Percentiles rank a stretch among this genome's conserved stretches.
Evolutionary conservation across 2,797 vertebrate genomes (phyloP).

Genomic region (Urosaurus nigricauda): DNA sequence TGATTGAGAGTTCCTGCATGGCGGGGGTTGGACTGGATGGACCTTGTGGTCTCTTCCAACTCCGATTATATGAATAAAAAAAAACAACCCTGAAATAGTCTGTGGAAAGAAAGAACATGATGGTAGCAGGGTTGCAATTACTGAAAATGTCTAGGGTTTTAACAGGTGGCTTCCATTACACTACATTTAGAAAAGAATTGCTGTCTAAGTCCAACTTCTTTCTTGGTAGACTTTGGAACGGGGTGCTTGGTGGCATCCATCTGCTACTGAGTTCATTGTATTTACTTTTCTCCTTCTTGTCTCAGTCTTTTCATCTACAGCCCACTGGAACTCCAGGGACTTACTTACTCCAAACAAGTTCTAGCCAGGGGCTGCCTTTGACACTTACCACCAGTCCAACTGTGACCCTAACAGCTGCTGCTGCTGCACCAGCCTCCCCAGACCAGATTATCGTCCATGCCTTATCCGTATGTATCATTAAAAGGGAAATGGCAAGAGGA

Average conservation of each 20-base stretch:
- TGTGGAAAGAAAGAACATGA: neutral
- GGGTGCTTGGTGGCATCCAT: accelerated
- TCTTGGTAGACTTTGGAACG: neutral
- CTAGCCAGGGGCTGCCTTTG: slow-evolving; percentile 92
- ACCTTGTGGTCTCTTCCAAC: too few relatives aligned
- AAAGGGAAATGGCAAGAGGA: too few relatives aligned
- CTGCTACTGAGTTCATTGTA: neutral
- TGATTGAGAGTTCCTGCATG: too few relatives aligned
- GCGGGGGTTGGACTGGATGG: too few relatives aligned
- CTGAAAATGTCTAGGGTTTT: neutral
- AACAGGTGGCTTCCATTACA: neutral
- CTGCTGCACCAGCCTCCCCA: slow-evolving; percentile 90
- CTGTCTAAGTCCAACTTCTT: neutral
- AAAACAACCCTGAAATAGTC: too few relatives aligned
- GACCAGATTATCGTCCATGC: slow-evolving; percentile 98
- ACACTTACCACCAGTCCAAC: slow-evolving; percentile 88
- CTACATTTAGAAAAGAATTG: neutral
- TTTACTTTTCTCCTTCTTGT: slow-evolving; percentile 38
- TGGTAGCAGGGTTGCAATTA: too few relatives aligned
- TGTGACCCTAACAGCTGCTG: slow-evolving; percentile 88
- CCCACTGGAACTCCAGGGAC: slow-evolving; percentile 95
- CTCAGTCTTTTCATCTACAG: slow-evolving; percentile 96
- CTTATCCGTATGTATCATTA: slow-evolving; percentile 85
- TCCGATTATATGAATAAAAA: too few relatives aligned
- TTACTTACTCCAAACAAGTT: slow-evolving; percentile 92